Percentiles rank a stretch among this genome's conserved stretches.
Evolutionary conservation across 2,797 vertebrate species (phyloP).

Genomic region (Peromyscus attwateri): DNA sequence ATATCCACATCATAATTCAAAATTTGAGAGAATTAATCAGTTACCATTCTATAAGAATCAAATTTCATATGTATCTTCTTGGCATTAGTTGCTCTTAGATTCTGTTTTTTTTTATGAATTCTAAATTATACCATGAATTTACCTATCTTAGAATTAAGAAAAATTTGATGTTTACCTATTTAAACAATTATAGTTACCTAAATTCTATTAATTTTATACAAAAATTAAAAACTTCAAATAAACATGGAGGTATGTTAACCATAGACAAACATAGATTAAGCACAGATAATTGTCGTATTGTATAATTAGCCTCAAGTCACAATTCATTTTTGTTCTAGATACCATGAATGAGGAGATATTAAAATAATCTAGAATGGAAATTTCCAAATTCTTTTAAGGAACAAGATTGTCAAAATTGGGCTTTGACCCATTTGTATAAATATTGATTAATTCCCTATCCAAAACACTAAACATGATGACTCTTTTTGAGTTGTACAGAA

Average conservation of each 20-base stretch:
- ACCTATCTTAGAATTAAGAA: constrained; percentile 8
- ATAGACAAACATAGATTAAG: background rate
- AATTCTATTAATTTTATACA: constrained; percentile 41
- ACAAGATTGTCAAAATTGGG: background rate
- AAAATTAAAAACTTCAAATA: constrained; percentile 5
- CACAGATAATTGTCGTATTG: background rate
- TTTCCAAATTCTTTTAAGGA: constrained; percentile 23
- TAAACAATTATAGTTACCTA: background rate
- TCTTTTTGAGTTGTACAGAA: background rate
- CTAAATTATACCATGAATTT: constrained; percentile 1
- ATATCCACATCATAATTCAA: constrained; percentile 18
- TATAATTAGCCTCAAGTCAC: background rate
- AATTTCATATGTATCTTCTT: constrained; percentile 19
- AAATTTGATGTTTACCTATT: background rate
- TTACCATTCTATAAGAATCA: background rate
- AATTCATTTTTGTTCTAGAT: background rate
- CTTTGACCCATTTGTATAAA: background rate
- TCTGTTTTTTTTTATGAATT: constrained; percentile 30
- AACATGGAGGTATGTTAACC: background rate
- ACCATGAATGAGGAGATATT: background rate
- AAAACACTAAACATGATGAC: background rate
- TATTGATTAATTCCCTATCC: background rate
- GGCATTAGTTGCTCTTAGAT: background rate
- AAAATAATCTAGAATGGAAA: background rate
- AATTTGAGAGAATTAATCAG: constrained; percentile 41